These are phyloP conservation scores for Stegodyphus dumicola DNA, from an alignment of 1,140 invertebrate species.

Conservation along the genomic window DNA sequence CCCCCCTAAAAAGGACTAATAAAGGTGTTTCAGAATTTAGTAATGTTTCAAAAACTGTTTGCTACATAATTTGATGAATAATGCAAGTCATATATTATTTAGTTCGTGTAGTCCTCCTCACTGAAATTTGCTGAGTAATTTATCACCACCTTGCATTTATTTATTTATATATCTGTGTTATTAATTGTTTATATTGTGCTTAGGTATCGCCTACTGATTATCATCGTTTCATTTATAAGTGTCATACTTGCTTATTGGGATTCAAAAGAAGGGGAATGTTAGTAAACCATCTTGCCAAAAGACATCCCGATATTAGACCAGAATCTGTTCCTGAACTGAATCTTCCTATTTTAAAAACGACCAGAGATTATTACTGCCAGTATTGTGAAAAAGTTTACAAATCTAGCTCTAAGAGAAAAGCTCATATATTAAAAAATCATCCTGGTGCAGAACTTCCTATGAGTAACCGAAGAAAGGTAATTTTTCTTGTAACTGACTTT, in stretches of 20 bases:
- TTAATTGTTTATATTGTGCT: not conserved
- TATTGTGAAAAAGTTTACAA: constrained; percentile 90
- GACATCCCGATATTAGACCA: constrained; percentile 81
- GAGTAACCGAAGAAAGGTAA: constrained; percentile 68
- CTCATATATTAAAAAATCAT: constrained; percentile 87
- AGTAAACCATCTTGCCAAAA: constrained; percentile 86
- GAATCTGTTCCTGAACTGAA: constrained; percentile 84
- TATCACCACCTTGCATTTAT: too few relatives aligned
- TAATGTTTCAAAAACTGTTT: too few relatives aligned
- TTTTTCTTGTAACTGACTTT: not conserved
- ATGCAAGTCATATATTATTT: too few relatives aligned
- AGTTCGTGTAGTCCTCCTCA: too few relatives aligned
- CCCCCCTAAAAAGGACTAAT: too few relatives aligned
- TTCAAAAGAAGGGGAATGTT: constrained; percentile 87
- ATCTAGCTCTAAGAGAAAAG: constrained; percentile 85
- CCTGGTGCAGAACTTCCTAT: constrained; percentile 79
- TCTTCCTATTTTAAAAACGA: constrained; percentile 82
- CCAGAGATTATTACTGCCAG: constrained; percentile 84
- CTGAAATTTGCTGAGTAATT: too few relatives aligned
- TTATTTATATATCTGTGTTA: not conserved
- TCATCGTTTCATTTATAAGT: constrained; percentile 84
- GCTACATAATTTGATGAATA: too few relatives aligned
- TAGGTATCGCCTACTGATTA: constrained; percentile 78
- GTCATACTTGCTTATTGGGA: constrained; percentile 81
- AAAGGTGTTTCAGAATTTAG: too few relatives aligned